Evolutionary conservation across 2,888 invertebrate species (phyloP).

Genomic region (Stenotaenia linearis): DNA sequence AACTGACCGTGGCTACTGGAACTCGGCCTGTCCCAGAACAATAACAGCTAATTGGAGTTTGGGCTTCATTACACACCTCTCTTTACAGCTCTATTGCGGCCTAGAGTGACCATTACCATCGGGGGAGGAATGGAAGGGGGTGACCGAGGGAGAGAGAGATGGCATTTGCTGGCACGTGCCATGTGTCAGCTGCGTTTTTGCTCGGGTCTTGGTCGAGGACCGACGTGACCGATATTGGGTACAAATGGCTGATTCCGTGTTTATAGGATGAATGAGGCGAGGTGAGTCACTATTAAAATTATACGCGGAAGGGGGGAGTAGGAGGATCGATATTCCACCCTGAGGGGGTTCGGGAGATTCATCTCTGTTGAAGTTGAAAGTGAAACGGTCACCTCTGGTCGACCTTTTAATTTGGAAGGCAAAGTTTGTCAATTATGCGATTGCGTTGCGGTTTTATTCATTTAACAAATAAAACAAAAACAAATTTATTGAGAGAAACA

Average conservation of each 20-base stretch:
- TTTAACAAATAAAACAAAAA: too few species aligned
- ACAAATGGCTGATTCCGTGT: not conserved
- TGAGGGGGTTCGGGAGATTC: not conserved
- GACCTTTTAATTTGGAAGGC: conserved; percentile 17
- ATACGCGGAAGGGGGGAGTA: not conserved
- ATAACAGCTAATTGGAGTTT: conserved; percentile 38
- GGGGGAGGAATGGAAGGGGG: not conserved
- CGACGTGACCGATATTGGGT: conserved; percentile 1
- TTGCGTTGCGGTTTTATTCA: not conserved
- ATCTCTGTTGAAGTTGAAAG: not conserved
- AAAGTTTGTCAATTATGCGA: not conserved
- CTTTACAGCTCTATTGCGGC: conserved; percentile 35
- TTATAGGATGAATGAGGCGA: not conserved
- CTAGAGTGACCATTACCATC: conserved; percentile 33
- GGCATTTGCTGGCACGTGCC: conserved; percentile 28
- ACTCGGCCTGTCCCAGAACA: conserved; percentile 36
- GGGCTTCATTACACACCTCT: conserved; percentile 34
- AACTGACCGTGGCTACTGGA: conserved; percentile 13
- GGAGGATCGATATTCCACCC: not conserved
- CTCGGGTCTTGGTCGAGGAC: not conserved
- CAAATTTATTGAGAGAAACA: too few species aligned
- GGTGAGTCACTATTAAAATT: conserved; percentile 26
- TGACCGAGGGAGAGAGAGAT: not conserved
- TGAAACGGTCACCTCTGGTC: not conserved
- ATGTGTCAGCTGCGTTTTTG: conserved; percentile 29